phyloP scores from a whole-genome alignment of 1,140 invertebrate species.

The Campodea augens region DNA sequence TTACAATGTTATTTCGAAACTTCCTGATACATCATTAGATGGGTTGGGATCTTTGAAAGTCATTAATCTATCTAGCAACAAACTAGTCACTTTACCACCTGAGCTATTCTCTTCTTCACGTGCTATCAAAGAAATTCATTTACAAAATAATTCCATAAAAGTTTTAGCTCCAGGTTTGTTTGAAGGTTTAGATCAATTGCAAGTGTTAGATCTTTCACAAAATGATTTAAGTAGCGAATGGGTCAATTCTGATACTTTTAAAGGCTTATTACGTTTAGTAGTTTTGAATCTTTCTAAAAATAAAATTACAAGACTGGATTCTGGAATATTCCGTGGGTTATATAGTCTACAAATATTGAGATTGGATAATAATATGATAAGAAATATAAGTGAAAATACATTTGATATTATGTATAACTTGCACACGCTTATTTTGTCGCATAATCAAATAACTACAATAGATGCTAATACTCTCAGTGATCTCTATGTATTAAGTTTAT shows the following conservation, averaged over 20 bases:
- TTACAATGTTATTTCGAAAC: slow-evolving; percentile 46
- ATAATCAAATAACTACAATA: slow-evolving; percentile 60
- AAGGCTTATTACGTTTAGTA: slow-evolving; percentile 54
- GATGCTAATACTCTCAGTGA: slow-evolving; percentile 58
- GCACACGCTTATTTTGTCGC: slow-evolving; percentile 64
- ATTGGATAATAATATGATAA: slow-evolving; percentile 63
- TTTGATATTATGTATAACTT: slow-evolving; percentile 61
- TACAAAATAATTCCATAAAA: slow-evolving; percentile 70
- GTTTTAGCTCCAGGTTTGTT: slow-evolving; percentile 70
- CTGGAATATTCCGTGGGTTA: slow-evolving; percentile 56
- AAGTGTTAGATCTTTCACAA: slow-evolving; percentile 61
- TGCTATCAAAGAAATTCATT: slow-evolving; percentile 59
- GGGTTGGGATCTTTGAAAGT: slow-evolving; percentile 52
- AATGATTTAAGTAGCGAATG: slow-evolving; percentile 72
- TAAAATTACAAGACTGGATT: slow-evolving; percentile 53
- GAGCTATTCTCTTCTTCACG: slow-evolving; percentile 60
- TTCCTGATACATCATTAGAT: slow-evolving; percentile 62
- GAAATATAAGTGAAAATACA: slow-evolving; percentile 57
- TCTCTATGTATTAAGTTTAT: slow-evolving; percentile 48
- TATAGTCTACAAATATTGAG: slow-evolving; percentile 61
- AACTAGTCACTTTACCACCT: slow-evolving; percentile 55
- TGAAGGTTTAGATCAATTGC: slow-evolving; percentile 53
- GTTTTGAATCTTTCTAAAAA: slow-evolving; percentile 66
- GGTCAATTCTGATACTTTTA: slow-evolving; percentile 71
- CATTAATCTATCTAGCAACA: slow-evolving; percentile 62